phyloP scores from a whole-genome alignment of 2,113 vertebrate species.

The Asarcornis scutulata region DNA sequence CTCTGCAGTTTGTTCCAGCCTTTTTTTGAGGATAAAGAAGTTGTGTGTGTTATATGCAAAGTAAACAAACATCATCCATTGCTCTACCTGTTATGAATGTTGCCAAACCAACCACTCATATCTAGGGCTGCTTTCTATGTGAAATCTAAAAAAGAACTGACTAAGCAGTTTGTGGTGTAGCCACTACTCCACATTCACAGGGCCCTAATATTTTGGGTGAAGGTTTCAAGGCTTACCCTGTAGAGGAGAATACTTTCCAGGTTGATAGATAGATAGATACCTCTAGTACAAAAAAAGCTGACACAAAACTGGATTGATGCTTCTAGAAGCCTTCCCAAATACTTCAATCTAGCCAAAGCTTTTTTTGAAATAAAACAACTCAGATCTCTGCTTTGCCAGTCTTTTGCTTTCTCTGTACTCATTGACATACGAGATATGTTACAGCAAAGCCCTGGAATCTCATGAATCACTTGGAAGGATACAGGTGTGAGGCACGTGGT shows the following conservation, averaged over 20 bases:
- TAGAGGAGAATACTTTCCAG: background rate
- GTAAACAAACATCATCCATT: background rate
- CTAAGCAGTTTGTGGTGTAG: background rate
- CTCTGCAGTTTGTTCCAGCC: background rate
- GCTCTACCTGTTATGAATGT: background rate
- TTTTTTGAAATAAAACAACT: rapidly evolving
- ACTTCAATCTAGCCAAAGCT: background rate
- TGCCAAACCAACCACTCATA: background rate
- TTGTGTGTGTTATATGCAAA: rapidly evolving
- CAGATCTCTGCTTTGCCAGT: rapidly evolving
- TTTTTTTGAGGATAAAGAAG: background rate
- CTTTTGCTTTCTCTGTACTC: background rate
- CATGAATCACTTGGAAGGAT: rapidly evolving
- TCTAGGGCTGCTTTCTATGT: background rate
- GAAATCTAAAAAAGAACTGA: background rate
- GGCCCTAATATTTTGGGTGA: background rate
- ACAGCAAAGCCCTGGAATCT: background rate
- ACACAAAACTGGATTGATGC: background rate
- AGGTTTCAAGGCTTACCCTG: background rate
- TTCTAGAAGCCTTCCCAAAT: background rate
- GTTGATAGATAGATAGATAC: rapidly evolving
- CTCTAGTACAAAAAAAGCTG: background rate
- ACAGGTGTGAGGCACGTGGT: background rate
- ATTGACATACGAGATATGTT: rapidly evolving
- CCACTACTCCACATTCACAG: background rate